Evolutionary conservation across 1,140 invertebrate species (phyloP).

Genomic region (Aplysia californica): DNA sequence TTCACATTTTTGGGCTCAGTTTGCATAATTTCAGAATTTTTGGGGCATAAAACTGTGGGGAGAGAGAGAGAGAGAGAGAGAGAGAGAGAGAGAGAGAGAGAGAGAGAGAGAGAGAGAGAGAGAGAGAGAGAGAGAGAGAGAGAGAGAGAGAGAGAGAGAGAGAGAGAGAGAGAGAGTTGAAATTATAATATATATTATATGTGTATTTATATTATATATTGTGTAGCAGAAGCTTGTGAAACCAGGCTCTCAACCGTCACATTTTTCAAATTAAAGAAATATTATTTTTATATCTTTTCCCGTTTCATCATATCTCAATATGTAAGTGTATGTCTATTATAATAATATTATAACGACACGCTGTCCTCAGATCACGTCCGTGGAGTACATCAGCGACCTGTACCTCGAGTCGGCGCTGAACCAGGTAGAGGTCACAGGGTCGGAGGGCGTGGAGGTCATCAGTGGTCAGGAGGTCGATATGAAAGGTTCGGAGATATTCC

Average conservation of each 20-base stretch:
- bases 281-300: not conserved
- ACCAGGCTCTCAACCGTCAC: not conserved
- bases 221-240: not conserved
- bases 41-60: not conserved
- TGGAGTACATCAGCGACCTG: not conserved
- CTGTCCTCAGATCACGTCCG: not conserved
- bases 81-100: slow-evolving; percentile 10
- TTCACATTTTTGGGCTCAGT: too few relatives aligned
- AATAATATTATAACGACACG: too few relatives aligned
- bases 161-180: not conserved
- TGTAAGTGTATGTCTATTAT: not conserved
- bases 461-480: not conserved
- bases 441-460: not conserved
- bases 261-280: too few relatives aligned
- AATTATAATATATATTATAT: not conserved
- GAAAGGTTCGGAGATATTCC: not conserved
- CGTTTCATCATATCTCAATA: not conserved
- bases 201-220: not conserved
- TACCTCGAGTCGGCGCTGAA: not conserved
- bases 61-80: not conserved
- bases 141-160: slow-evolving; percentile 5
- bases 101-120: slow-evolving; percentile 1
- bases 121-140: slow-evolving; percentile 8
- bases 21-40: not conserved
- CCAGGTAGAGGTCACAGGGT: not conserved